Evolutionary conservation across 2,797 vertebrate species (phyloP).

Genomic region (Pseudochirops cupreus): DNA sequence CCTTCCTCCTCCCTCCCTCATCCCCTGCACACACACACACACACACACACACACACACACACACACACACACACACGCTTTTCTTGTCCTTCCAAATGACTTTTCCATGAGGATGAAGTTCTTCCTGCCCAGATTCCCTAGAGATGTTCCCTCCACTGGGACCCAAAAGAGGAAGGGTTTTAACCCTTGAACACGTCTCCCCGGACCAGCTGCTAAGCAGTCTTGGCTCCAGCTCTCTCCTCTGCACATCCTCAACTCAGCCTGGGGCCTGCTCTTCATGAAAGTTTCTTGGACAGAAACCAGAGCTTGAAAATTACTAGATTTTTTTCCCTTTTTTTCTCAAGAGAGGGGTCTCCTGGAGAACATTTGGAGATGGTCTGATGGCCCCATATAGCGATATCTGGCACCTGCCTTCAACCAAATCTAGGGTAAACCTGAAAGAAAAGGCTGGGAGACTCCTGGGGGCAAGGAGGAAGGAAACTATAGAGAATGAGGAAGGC

Average conservation of each 20-base stretch:
- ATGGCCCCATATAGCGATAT: constrained; percentile 30
- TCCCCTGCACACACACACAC: neutral
- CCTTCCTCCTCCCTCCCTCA: neutral
- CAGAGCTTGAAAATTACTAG: neutral
- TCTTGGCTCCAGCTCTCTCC: neutral
- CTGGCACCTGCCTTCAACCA: neutral
- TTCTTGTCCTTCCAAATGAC: constrained; percentile 8
- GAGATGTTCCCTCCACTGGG: constrained; percentile 22
- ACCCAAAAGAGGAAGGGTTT: neutral
- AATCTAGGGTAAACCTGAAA: neutral
- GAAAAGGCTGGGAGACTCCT: neutral
- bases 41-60: neutral
- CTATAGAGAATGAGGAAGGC: neutral
- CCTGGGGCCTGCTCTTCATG: constrained; percentile 31
- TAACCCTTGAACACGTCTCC: constrained; percentile 25
- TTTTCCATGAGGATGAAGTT: constrained; percentile 28
- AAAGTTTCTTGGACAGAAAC: constrained; percentile 26
- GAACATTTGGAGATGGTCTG: constrained; percentile 29
- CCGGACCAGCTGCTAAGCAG: constrained; percentile 19
- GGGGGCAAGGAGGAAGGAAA: neutral
- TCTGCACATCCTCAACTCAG: neutral
- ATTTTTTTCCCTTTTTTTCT: neutral
- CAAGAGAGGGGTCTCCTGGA: neutral
- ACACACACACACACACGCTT: neutral
- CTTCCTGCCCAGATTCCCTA: constrained; percentile 32